A percentile compares a stretch with the other conserved stretches of the same genome.
Conservation (phyloP, 2,113 vertebrate genomes). For the Melanerpes formicivorus region DNA sequence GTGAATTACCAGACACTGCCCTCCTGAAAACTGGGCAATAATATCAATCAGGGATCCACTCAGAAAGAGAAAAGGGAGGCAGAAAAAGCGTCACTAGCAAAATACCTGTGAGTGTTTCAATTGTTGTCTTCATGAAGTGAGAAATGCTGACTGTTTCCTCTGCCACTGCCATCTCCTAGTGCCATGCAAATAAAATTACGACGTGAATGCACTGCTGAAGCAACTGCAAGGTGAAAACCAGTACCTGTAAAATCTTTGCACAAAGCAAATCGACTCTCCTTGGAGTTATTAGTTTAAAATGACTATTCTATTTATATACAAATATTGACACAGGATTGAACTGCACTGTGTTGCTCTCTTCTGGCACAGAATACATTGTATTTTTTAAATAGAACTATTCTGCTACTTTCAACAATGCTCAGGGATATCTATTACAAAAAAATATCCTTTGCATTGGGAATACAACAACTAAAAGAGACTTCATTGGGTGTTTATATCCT, state of each 20-base stretch:
- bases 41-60: background rate
- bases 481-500: background rate
- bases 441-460: background rate
- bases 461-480: background rate
- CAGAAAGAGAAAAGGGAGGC: background rate
- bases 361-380: background rate
- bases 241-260: background rate
- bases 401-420: background rate
- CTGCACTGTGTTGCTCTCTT: background rate
- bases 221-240: background rate
- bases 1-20: background rate
- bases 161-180: background rate
- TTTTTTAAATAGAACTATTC: background rate
- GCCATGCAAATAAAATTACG: background rate
- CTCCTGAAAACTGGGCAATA: conserved; percentile 16
- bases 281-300: background rate
- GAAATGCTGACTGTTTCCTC: background rate
- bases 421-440: background rate
- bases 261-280: background rate
- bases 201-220: background rate
- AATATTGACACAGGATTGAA: conserved; percentile 39
- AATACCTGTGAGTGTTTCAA: background rate
- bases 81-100: background rate
- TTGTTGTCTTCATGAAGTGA: background rate
- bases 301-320: background rate